Conservation (phyloP, 1,140 invertebrate genomes). For the Calliopsis andreniformis region DNA sequence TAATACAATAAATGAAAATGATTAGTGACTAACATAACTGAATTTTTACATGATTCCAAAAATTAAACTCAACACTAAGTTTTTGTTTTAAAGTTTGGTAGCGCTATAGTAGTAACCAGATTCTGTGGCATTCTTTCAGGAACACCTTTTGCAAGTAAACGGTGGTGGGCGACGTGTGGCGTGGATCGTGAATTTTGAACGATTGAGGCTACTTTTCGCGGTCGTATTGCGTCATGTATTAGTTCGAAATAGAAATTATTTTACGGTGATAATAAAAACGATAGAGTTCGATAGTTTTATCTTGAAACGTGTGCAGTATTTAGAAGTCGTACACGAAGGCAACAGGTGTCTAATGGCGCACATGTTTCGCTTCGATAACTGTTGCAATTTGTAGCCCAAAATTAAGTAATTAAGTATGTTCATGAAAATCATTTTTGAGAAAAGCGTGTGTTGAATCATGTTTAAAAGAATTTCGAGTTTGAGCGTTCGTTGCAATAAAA, state of each 20-base stretch:
- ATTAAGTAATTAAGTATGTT: neutral
- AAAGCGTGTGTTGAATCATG: neutral
- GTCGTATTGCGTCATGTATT: neutral
- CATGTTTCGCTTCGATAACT: constrained; percentile 4
- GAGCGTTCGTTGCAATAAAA: neutral
- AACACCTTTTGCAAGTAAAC: constrained; percentile 7
- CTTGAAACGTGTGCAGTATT: constrained; percentile 42
- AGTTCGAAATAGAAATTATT: neutral
- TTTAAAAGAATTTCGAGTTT: neutral
- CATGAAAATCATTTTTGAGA: neutral
- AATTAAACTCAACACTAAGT: no score
- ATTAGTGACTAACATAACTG: no score
- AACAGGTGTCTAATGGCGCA: constrained; percentile 62
- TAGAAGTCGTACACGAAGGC: constrained; percentile 55
- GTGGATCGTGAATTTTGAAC: constrained; percentile 25
- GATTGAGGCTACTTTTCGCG: neutral
- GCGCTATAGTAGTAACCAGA: constrained; percentile 10
- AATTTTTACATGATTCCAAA: no score
- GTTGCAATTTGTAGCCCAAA: neutral
- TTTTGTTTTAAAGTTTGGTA: constrained; percentile 27
- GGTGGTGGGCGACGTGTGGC: constrained; percentile 6
- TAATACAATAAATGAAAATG: no score
- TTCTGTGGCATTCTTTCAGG: constrained; percentile 29
- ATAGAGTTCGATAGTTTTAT: neutral
- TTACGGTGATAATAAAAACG: neutral